Base-by-base conservation (phyloP, 2,888 invertebrate species). In the Charanyca ferruginea region DNA sequence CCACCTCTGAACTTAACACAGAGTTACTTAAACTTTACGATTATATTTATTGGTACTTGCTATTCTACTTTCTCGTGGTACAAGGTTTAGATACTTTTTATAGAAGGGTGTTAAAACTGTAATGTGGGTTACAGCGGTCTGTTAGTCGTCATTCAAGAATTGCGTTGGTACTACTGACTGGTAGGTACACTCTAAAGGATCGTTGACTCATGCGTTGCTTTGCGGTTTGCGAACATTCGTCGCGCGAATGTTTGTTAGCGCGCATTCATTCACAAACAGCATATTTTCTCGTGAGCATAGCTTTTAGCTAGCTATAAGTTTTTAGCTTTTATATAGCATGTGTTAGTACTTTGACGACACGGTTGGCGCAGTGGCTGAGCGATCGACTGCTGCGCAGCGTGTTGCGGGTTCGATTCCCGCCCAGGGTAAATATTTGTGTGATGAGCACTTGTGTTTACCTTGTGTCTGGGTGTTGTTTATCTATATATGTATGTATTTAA, bases 41-140 rank as follows among this genome's bases (percentile, higher is more conserved):
- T 42, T 61, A 45, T 44, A 57, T 44, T 59, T 61, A 61, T 44
- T 22, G 28, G 20, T 35, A 41, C 16, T 45, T 45, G 32, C 53
- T 35, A 18, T n/a, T n/a, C 20, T 41, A 38, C 44, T 49, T 62
- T 61, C 49, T 54, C 25, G 7, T 51, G 38, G 41, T 53, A 47
- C 38, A 54, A 54, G 68, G 57, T 51, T 63, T 63, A 61, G 53
- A 20, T 51, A 61, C 55, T 54, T 72, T 79, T 75, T 69, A 64
- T 67, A 28, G 57, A 54, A 18, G 53, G 55, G 11, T 49, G 49
- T 68, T 70, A 71, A 76, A 61, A 53, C 48, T 55, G 54, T 49
- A 45, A 57, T 65, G 44, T n/a, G 58, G 28, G 65, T 70, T 65
- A 42, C 65, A 20, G 60, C 41, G 51, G 62, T 57, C 66, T 72